Evolutionary conservation across 2,797 vertebrate genomes (phyloP), one percentile per base, ranked within the genome.

Genomic region (Limosa lapponica): DNA sequence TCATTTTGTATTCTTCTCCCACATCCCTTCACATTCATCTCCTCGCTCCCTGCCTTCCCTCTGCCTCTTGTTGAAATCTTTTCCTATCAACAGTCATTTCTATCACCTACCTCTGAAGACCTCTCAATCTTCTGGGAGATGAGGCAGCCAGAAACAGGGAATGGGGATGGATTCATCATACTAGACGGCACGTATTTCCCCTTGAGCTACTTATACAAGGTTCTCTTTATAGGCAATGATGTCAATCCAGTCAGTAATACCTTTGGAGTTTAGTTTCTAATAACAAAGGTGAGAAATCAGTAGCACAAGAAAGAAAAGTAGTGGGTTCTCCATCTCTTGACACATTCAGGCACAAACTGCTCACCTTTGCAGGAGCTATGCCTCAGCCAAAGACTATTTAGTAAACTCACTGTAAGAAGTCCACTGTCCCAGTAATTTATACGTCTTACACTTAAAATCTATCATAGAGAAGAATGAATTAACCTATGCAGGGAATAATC

Each of bases 121-220:
- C 9, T 61, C 24, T 20, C 36, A 32, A 16, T 5, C 18, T 77
- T 49, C 48, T 13, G 55, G 66, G 64, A 44, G 3, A 4, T 7
- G 13, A 79, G 37, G 32, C 27, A 58, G 62, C 0, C 70, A 90
- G 15, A 3, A 41, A 25, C 4, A 74, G 8, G 46, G 70, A 82
- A 49, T 24, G 28, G 34, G 27, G 58, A 43, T 73, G 58, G 51
- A 72, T 72, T 59, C 46, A 41, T 32, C 55, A 13, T 1, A 15
- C 10, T 15, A 37, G 43, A 58, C n/a, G n/a, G 3, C 6, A 1
- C 0, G 0, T 4, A 5, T 27, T 34, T 59, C 34, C 34, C 39
- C 59, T 44, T 32, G 17, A 79, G 41, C 37, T 55, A 0, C 16
- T 67, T 11, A 10, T 41, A 61, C 1, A 0, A 32, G 11, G 23